phyloP scores from a whole-genome alignment of 2,113 vertebrate genomes.

The Halcyon senegalensis region DNA sequence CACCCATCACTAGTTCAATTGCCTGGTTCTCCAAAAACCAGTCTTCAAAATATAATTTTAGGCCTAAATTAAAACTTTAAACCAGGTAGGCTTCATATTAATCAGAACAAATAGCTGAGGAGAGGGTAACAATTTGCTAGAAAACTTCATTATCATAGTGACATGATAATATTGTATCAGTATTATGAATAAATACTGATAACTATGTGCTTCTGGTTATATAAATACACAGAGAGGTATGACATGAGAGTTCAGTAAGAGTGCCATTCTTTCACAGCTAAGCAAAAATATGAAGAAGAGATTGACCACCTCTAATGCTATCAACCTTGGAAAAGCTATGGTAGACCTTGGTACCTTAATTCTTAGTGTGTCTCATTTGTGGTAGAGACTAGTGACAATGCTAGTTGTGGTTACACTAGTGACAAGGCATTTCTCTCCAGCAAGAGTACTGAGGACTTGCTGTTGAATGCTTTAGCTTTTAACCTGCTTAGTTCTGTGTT shows the following conservation, averaged over 20 bases:
- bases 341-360: background rate
- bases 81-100: background rate
- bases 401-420: background rate
- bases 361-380: background rate
- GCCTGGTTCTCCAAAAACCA: background rate
- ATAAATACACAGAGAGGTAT: background rate
- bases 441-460: background rate
- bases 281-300: background rate
- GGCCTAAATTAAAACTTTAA: background rate
- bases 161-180: background rate
- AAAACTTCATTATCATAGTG: background rate
- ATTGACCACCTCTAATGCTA: background rate
- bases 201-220: background rate
- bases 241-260: background rate
- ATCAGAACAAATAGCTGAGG: background rate
- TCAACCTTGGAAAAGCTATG: background rate
- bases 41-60: background rate
- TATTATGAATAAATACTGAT: background rate
- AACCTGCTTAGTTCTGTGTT: background rate
- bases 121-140: background rate
- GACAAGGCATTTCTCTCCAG: background rate
- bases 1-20: background rate
- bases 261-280: background rate
- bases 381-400: background rate
- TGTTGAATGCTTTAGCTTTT: background rate